Base-by-base conservation (phyloP, 2,797 vertebrate genomes). In the Sebastes cheni region DNA sequence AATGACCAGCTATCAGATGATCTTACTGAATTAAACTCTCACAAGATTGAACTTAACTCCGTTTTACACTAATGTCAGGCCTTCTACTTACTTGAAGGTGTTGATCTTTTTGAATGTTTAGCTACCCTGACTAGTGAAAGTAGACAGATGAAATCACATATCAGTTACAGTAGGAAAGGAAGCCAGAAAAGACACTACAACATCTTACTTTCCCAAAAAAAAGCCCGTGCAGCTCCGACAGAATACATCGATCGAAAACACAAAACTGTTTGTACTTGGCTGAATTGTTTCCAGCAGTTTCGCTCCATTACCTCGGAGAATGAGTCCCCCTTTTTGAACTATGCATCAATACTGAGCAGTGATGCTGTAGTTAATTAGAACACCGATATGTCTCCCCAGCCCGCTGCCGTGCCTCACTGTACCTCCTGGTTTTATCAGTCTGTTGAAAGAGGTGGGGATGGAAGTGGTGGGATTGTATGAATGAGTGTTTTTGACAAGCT, bases 291-390 rank as follows among this genome's bases (percentile, higher is more conserved):
- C 80, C 82, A 84, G 72, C 50, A 4, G 72, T 76, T 81, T 75
- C 70, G 82, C 81, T 80, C 67, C 71, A 81, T 81, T 84, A 82
- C 77, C 78, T 77, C 69, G 4, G 4, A 87, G 54, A 86, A 77
- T 11, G 50, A 74, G 67, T 36, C 65, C 27, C 30, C 54, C 66
- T 50, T 77, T 84, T 79, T 54, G 36, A 92, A 78, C 78, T 76
- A 22, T 73, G 69, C 88, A 70, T 87, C 78, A n/a, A 74, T 77
- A 71, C 60, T 54, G 76, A 85, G 80, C 76, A 66, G 79, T 3
- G 6, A 65, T 10, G 72, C 76, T 32, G n/a, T 2, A 11, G n/a
- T 72, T 89, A 81, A 88, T 86, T 86, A 82, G 23, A 58, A 39
- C 20, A 25, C 50, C 27, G 42, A 61, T 34, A 34, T 8, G 61